These are phyloP conservation scores for Choloepus didactylus DNA, from an alignment of 2,797 vertebrate species.

Conservation along the genomic window DNA sequence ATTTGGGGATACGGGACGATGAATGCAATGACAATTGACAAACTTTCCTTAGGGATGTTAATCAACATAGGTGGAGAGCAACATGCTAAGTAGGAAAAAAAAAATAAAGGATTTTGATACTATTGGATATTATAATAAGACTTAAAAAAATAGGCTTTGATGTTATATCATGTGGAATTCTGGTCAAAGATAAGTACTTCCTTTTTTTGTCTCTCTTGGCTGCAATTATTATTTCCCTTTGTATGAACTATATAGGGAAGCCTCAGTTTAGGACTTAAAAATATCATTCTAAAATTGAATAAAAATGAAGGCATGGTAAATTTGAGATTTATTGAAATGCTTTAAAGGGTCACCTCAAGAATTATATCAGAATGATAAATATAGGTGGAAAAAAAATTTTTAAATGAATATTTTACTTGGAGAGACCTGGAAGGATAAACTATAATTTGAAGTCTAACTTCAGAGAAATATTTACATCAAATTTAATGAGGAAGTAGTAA, in stretches of 20 bases:
- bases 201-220: background rate
- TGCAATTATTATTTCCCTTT: background rate
- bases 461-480: slow-evolving; percentile 50
- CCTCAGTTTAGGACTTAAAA: background rate
- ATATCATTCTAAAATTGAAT: background rate
- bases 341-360: slow-evolving; percentile 36
- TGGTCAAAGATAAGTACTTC: background rate
- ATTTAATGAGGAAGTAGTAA: slow-evolving; percentile 2
- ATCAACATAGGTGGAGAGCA: background rate
- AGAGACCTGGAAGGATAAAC: slow-evolving; percentile 43
- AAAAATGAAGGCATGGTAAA: background rate
- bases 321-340: slow-evolving; percentile 48
- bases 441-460: slow-evolving; percentile 51
- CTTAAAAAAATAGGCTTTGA: background rate
- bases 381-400: background rate
- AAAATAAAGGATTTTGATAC: background rate
- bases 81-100: background rate
- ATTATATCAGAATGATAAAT: background rate
- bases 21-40: slow-evolving; percentile 45
- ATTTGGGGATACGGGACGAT: slow-evolving; percentile 8
- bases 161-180: background rate
- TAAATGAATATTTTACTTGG: slow-evolving; percentile 31
- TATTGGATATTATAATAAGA: background rate
- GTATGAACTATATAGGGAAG: background rate
- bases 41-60: slow-evolving; percentile 41